Evolutionary conservation across 2,888 invertebrate genomes (phyloP).

Genomic region (Nephrotoma guestfalica): DNA sequence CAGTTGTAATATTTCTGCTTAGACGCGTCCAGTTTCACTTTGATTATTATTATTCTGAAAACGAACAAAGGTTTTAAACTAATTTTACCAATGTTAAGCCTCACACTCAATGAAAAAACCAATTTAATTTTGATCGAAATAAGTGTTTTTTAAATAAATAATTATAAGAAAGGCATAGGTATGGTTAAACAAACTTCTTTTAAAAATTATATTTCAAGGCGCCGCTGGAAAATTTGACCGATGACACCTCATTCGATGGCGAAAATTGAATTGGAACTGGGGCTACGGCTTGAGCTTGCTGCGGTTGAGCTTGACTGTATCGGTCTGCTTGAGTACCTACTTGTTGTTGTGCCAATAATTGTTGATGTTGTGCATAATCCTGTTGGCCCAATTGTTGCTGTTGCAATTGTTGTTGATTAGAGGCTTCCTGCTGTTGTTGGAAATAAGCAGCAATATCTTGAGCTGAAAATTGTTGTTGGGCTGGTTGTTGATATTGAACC

Average conservation of each 20-base stretch:
- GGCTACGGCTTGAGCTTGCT: slow-evolving; percentile 14
- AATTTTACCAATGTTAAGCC: not conserved
- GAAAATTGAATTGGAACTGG: slow-evolving; percentile 29
- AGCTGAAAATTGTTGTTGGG: not conserved
- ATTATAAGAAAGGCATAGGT: not conserved
- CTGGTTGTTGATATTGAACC: not conserved
- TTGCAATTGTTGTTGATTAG: slow-evolving; percentile 18
- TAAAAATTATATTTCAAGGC: slow-evolving; percentile 13
- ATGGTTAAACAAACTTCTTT: not conserved
- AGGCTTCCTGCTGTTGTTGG: slow-evolving; percentile 17
- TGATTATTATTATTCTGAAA: too few relatives aligned
- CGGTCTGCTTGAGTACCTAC: slow-evolving; percentile 16
- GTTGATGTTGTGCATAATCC: slow-evolving; percentile 15
- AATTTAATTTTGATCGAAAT: not conserved
- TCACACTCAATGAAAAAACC: not conserved
- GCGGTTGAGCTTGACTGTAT: slow-evolving; percentile 17
- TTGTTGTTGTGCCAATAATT: slow-evolving; percentile 18
- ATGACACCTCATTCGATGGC: slow-evolving; percentile 34
- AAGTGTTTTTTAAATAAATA: not conserved
- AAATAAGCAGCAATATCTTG: slow-evolving; percentile 7
- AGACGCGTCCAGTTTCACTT: too few relatives aligned
- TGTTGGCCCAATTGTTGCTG: slow-evolving; percentile 10
- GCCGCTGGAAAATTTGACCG: slow-evolving; percentile 34
- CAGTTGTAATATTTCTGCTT: too few relatives aligned
- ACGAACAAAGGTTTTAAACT: too few relatives aligned